These are phyloP conservation scores for Drosophila kanapiae DNA, from an alignment of 1,140 invertebrate species.

Conservation along the genomic window DNA sequence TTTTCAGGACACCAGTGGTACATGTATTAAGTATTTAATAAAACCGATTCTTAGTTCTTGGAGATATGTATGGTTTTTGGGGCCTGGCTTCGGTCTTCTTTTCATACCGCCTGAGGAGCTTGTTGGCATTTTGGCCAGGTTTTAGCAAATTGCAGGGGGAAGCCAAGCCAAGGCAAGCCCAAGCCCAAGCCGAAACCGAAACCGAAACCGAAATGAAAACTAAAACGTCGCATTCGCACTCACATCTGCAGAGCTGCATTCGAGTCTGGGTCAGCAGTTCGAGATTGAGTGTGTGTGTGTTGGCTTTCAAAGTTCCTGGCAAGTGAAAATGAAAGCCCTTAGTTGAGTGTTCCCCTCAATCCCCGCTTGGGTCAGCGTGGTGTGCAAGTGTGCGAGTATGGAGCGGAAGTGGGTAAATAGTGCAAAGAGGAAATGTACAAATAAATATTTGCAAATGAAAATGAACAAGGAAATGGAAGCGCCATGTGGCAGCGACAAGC, in stretches of 20 bases:
- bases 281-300: slow-evolving; percentile 23
- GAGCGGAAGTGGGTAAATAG: slow-evolving; percentile 75
- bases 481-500: slow-evolving; percentile 63
- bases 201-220: slow-evolving; percentile 57
- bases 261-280: slow-evolving; percentile 62
- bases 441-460: slow-evolving; percentile 82
- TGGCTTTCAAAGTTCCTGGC: slow-evolving; percentile 49
- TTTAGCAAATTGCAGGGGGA: slow-evolving; percentile 68
- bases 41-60: not conserved
- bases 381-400: slow-evolving; percentile 34
- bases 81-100: slow-evolving; percentile 17
- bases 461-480: slow-evolving; percentile 74
- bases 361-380: not conserved
- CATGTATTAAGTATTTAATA: slow-evolving; percentile 8
- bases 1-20: not conserved
- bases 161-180: slow-evolving; percentile 13
- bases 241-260: slow-evolving; percentile 54
- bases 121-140: slow-evolving; percentile 37
- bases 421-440: slow-evolving; percentile 70
- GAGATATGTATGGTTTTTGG: slow-evolving; percentile 1
- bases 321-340: slow-evolving; percentile 75
- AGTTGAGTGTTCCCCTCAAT: slow-evolving; percentile 7
- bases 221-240: slow-evolving; percentile 62
- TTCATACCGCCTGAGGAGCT: slow-evolving; percentile 25
- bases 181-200: slow-evolving; percentile 21